Percentiles rank a stretch among this genome's conserved stretches.
Evolutionary conservation across 64 coral and sea anemone genomes (phyloP).

Genomic region (Montipora cactus): DNA sequence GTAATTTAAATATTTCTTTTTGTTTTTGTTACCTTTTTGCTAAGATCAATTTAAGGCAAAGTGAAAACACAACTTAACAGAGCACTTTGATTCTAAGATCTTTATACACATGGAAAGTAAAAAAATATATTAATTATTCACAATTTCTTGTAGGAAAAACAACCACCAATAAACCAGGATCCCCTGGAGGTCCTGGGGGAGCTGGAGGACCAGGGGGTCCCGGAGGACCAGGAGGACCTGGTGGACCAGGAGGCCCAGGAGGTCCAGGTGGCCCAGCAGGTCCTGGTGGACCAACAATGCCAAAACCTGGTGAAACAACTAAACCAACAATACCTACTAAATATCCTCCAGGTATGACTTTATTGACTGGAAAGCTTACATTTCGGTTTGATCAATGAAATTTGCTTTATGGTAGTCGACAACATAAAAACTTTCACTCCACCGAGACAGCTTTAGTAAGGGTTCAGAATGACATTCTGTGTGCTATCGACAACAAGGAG

Average conservation of each 20-base stretch:
- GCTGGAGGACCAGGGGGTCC: constrained; percentile 78
- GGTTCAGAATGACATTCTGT: too few relatives aligned
- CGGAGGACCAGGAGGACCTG: constrained; percentile 87
- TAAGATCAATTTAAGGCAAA: too few relatives aligned
- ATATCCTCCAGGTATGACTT: constrained; percentile 44
- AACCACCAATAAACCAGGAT: constrained; percentile 18
- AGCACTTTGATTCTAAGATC: too few relatives aligned
- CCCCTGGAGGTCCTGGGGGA: constrained; percentile 35
- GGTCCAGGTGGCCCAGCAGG: constrained; percentile 90
- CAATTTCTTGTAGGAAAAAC: neutral
- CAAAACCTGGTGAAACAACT: constrained; percentile 65
- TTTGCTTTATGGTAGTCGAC: too few relatives aligned
- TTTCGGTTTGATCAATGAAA: neutral
- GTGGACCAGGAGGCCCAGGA: constrained; percentile 87
- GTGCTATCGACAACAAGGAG: too few relatives aligned
- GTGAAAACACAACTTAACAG: too few relatives aligned
- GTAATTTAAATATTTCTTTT: too few relatives aligned
- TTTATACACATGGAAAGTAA: too few relatives aligned
- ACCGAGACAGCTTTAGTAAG: too few relatives aligned
- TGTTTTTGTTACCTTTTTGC: too few relatives aligned
- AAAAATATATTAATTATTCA: too few relatives aligned
- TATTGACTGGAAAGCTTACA: neutral
- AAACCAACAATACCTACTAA: constrained; percentile 61
- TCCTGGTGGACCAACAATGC: constrained; percentile 66
- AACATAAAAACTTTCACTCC: too few relatives aligned